Evolutionary conservation across 2,888 invertebrate genomes (phyloP), one percentile per base, ranked within the genome.

Genomic region (Helicoverpa assulta): DNA sequence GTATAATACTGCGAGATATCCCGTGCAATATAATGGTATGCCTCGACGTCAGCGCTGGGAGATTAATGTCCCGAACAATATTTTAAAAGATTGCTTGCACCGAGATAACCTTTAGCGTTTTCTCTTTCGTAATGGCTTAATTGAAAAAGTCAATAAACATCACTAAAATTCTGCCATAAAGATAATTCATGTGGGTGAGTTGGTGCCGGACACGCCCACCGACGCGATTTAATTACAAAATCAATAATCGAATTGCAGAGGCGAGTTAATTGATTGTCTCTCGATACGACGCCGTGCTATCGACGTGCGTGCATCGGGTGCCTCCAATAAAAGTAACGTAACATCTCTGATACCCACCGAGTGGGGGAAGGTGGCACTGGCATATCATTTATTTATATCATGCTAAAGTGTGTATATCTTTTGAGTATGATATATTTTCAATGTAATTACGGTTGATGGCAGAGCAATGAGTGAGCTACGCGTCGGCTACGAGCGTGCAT

Each of bases 221-320:
- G 83, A 87, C 85, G 90, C 89, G 91, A 91, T 95, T 94, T 94
- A 94, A 95, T 95, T 95, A 94, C 92, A 90, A 92, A 94, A 94
- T 94, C 93, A 94, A 94, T 94, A 94, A 94, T 94, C 93, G 93
- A 94, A 94, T 91, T 91, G 91, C 88, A 82, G 79, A 86, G 85
- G 86, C 85, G 83, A 87, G 88, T 91, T 92, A 92, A 93, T 92
- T 92, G 93, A 93, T 94, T 93, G 93, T 92, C 89, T 85, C 86
- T 84, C 86, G 93, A 92, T 92, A 90, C 82, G 85, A 89, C 79
- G 85, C 84, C 86, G 88, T 84, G 87, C 83, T 91, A 93, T 93
- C 94, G 85, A 77, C 67, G 82, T 88, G 90, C 92, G 91, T 91
- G 93, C 90, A 93, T 92, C 91, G 88, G 73, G 67, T 50, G 63